Evolutionary conservation across 2,888 invertebrate genomes (phyloP).

Genomic region (Norana najaformis): DNA sequence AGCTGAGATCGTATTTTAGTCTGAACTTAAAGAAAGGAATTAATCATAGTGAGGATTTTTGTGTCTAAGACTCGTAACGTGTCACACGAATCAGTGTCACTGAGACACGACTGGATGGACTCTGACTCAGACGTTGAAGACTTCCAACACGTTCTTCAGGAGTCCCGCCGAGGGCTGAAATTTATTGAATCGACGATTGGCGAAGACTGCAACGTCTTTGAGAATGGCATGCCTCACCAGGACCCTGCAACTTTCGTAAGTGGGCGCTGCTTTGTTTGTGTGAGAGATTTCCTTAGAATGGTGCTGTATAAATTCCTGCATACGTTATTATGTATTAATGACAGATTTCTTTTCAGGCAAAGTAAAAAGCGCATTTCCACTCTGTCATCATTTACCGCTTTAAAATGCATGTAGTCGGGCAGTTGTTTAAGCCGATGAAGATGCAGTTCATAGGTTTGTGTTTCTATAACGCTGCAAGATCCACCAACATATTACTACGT

Average conservation of each 20-base stretch:
- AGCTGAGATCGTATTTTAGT: not conserved
- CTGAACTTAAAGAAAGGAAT: not conserved
- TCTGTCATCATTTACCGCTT: too few relatives aligned
- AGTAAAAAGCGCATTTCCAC: too few relatives aligned
- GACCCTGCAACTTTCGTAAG: conserved; percentile 9
- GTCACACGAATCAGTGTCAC: not conserved
- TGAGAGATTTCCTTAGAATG: too few relatives aligned
- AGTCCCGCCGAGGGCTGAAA: conserved; percentile 70
- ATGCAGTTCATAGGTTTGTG: too few relatives aligned
- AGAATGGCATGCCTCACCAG: not conserved
- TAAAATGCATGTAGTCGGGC: too few relatives aligned
- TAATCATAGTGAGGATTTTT: not conserved
- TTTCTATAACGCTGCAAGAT: too few relatives aligned
- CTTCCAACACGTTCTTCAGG: conserved; percentile 70
- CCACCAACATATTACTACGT: too few relatives aligned
- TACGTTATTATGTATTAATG: too few relatives aligned
- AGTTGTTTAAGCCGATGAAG: too few relatives aligned
- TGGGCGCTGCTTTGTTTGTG: not conserved
- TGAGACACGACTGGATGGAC: conserved; percentile 16
- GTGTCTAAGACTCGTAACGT: not conserved
- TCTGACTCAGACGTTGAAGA: conserved; percentile 71
- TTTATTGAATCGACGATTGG: conserved; percentile 65
- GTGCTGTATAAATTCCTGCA: too few relatives aligned
- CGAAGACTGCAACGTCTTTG: not conserved
- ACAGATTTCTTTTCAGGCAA: too few relatives aligned